These are phyloP conservation scores for Bombus haemorrhoidalis DNA, from an alignment of 1,140 invertebrate species.

Conservation along the genomic window DNA sequence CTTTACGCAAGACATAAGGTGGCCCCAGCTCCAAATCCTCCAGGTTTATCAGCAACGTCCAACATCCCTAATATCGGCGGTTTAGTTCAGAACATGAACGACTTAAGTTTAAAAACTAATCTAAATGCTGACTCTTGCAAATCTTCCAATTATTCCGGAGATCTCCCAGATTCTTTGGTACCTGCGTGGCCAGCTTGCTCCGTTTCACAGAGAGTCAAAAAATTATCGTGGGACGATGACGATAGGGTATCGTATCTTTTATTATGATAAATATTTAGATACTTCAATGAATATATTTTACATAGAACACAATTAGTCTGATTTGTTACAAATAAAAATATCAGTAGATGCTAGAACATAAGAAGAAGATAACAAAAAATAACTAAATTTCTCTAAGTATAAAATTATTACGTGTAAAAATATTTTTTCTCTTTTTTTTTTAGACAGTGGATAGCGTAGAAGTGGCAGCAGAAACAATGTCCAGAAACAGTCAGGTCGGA, in stretches of 20 bases:
- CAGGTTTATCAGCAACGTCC: constrained; percentile 76
- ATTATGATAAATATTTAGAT: neutral
- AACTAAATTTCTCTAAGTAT: neutral
- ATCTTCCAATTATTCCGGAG: constrained; percentile 78
- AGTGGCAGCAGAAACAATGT: constrained; percentile 81
- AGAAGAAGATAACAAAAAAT: neutral
- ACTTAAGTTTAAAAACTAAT: constrained; percentile 77
- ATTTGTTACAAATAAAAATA: neutral
- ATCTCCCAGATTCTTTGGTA: constrained; percentile 77
- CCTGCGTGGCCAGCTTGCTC: constrained; percentile 83
- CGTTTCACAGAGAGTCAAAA: constrained; percentile 87
- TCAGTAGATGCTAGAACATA: neutral
- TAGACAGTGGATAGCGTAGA: constrained; percentile 84
- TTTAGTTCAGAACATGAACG: constrained; percentile 81
- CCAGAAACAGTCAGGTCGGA: constrained; percentile 71
- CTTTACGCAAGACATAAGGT: constrained; percentile 79
- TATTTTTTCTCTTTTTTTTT: constrained; percentile 8
- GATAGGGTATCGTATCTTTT: constrained; percentile 72
- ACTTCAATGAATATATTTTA: neutral
- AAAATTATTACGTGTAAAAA: neutral
- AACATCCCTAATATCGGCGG: constrained; percentile 80
- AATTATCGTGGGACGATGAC: constrained; percentile 89
- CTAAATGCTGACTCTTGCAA: constrained; percentile 76
- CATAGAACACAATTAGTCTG: neutral
- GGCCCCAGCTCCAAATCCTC: constrained; percentile 80